phyloP scores from a whole-genome alignment of 2,113 vertebrate species.

The Poeciliopsis retropinna region DNA sequence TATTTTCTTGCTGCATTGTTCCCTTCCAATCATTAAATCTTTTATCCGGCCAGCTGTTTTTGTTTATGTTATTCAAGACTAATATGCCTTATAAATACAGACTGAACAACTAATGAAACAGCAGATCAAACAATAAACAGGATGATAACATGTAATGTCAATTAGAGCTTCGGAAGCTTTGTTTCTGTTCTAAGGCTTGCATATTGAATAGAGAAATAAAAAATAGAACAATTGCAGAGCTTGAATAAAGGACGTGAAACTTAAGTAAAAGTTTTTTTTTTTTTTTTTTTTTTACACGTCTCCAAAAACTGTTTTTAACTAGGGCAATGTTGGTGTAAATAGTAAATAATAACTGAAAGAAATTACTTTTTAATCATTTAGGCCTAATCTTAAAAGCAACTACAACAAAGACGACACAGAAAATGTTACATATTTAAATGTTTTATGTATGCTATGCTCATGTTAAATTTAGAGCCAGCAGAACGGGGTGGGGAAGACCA shows the following conservation, averaged over 20 bases:
- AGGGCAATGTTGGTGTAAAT: not conserved
- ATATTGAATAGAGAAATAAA: not conserved
- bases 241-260: not conserved
- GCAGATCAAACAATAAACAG: not conserved
- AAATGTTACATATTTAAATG: not conserved
- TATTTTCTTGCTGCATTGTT: conserved; percentile 3
- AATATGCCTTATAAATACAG: not conserved
- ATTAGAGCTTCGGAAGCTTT: not conserved
- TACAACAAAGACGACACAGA: not conserved
- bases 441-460: not conserved
- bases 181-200: not conserved
- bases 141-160: not conserved
- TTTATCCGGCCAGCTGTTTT: not conserved
- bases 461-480: not conserved
- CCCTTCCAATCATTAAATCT: conserved; percentile 15
- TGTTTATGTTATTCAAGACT: not conserved
- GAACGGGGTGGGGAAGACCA: not conserved
- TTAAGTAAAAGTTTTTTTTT: not conserved
- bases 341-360: not conserved
- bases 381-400: not conserved
- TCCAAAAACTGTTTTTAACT: not conserved
- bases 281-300: not conserved
- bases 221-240: not conserved
- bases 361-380: not conserved
- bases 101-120: not conserved